Evolutionary conservation across 2,888 invertebrate genomes (phyloP).

Genomic region (Tetramorium bicarinatum): DNA sequence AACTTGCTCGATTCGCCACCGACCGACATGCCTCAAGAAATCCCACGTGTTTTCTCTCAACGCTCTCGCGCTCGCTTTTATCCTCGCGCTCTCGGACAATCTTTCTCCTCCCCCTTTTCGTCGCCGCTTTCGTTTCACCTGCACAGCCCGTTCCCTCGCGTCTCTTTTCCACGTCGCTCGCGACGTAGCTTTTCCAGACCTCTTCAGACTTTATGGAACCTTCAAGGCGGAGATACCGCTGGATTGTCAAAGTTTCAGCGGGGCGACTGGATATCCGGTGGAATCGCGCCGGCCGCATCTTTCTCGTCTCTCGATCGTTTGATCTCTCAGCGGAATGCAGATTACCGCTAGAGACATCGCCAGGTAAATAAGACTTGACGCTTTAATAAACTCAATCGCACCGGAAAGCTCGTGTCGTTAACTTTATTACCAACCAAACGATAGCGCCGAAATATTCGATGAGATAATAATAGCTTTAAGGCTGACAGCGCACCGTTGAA

Average conservation of each 20-base stretch:
- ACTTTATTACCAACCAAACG: conserved; percentile 13
- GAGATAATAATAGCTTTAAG: conserved; percentile 44
- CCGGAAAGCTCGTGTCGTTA: conserved; percentile 4
- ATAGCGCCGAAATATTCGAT: conserved; percentile 36
- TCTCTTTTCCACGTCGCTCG: conserved; percentile 20
- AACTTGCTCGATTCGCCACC: conserved; percentile 60
- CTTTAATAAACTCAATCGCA: conserved; percentile 24
- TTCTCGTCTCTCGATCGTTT: conserved; percentile 26
- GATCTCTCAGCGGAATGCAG: neutral
- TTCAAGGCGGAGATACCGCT: conserved; percentile 36
- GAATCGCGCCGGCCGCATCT: conserved; percentile 21
- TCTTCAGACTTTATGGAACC: conserved; percentile 54
- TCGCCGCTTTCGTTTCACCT: conserved; percentile 6
- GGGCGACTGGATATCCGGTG: conserved; percentile 18
- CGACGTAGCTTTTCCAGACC: conserved; percentile 39
- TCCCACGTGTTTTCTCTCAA: conserved; percentile 78
- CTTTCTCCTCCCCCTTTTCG: conserved; percentile 57
- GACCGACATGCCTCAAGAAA: conserved; percentile 70
- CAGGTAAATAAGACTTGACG: neutral
- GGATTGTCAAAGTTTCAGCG: conserved; percentile 58
- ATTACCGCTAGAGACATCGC: neutral
- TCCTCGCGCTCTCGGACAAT: conserved; percentile 73
- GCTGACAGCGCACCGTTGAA: conserved; percentile 40
- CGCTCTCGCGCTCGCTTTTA: conserved; percentile 78
- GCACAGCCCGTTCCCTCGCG: conserved; percentile 18